Evolutionary conservation across 2,113 vertebrate genomes (phyloP).

Genomic region (Pterocles gutturalis): DNA sequence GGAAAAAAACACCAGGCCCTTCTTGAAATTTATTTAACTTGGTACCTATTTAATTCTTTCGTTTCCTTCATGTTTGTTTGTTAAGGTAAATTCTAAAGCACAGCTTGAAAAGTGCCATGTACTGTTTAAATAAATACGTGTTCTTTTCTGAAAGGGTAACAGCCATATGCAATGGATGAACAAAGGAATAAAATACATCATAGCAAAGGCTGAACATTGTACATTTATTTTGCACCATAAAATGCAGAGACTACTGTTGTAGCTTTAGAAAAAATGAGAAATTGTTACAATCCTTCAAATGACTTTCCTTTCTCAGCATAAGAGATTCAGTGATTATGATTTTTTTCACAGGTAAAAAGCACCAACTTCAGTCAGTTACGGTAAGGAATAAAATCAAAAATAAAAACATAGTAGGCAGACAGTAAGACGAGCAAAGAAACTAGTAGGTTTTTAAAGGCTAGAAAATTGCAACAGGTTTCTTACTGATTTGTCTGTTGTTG

Average conservation of each 20-base stretch:
- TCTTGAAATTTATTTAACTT: neutral
- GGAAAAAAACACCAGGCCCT: neutral
- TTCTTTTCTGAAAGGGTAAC: neutral
- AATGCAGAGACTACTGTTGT: neutral
- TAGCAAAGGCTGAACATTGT: neutral
- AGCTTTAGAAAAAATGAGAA: neutral
- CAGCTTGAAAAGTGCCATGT: neutral
- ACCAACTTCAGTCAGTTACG: neutral
- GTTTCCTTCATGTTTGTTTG: neutral
- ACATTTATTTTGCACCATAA: neutral
- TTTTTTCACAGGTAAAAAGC: neutral
- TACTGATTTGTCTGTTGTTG: neutral
- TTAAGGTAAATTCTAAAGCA: neutral
- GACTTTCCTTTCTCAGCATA: neutral
- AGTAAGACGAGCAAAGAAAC: neutral
- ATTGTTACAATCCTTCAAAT: neutral
- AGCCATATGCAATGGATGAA: neutral
- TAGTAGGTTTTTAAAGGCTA: neutral
- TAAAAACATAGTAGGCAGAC: neutral
- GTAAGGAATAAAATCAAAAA: neutral
- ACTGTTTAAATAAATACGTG: neutral
- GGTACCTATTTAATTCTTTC: neutral
- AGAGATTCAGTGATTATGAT: neutral
- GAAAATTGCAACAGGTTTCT: neutral
- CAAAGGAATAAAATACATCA: neutral